Evolutionary conservation across 2,888 invertebrate genomes (phyloP), one percentile per base, ranked within the genome.

Genomic region (Pasiphila rectangulata): DNA sequence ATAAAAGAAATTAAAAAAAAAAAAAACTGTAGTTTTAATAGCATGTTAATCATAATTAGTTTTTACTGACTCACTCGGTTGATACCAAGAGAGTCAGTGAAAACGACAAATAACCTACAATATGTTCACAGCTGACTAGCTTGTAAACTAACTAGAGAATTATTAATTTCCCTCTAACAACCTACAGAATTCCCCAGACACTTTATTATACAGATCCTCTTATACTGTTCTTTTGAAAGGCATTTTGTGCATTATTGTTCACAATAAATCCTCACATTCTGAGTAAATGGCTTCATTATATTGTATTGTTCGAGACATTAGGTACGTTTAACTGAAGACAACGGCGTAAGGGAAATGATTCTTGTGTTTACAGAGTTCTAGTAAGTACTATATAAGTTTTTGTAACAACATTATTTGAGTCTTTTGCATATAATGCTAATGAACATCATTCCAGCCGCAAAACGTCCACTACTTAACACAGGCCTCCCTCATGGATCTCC

Each of bases 251-350:
- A 7, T 45, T 32, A 38, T 19, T 32, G 10, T 25, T 10, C 29
- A 36, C 29, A 43, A 43, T 36, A 43, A 12, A 19, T 37, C 19
- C 30, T 25, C 30, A 12, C 20, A 9, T 17, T 27, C 9, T 32
- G 9, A 4, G 32, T 32, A 32, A 46, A 35, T 39, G 27, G 24
- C 20, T 10, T 38, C 32, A 46, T 46, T 46, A 34, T 42, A 5
- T 40, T 20, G n/a, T 27, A 34, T 48, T 46, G 46, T 40, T 46
- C 4, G 13, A 20, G 16, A 29, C 27, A 29, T 36, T 29, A 23
- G 23, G 20, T n/a, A 12, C 15, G 3, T 16, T 29, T 41, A 9
- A 7, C 17, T 21, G 16, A 12, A 17, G 15, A 17, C 23, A 24
- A 37, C 20, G 21, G 6, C 20, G 16, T 38, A 17, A 32, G 32